Evolutionary conservation across 1,140 invertebrate species (phyloP).

Genomic region (Drosophila micromelanica): DNA sequence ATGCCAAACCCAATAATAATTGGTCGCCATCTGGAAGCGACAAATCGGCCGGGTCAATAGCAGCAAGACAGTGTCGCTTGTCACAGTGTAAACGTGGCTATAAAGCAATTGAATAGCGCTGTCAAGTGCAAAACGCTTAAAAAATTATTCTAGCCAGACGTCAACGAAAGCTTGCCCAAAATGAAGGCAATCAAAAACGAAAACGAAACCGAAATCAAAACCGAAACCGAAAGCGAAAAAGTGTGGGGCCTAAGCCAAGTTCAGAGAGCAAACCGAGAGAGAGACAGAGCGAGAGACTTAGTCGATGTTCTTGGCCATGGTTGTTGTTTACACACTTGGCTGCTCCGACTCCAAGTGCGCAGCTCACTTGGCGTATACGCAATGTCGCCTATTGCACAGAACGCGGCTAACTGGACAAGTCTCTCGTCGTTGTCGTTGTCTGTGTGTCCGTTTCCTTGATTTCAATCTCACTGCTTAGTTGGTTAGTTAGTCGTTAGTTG

Average conservation of each 20-base stretch:
- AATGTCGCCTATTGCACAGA: slow-evolving; percentile 75
- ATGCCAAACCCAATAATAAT: slow-evolving; percentile 33
- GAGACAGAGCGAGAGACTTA: slow-evolving; percentile 1
- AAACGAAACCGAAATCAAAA: slow-evolving; percentile 18
- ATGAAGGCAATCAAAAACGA: slow-evolving; percentile 59
- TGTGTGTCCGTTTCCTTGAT: slow-evolving; percentile 73
- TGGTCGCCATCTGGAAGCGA: slow-evolving; percentile 25
- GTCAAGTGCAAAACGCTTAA: slow-evolving; percentile 74
- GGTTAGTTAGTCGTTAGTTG: slow-evolving; percentile 26
- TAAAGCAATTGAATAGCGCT: slow-evolving; percentile 43
- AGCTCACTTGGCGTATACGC: slow-evolving; percentile 70
- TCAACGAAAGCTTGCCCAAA: slow-evolving; percentile 42
- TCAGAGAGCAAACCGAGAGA: slow-evolving; percentile 41
- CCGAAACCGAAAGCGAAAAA: slow-evolving; percentile 42
- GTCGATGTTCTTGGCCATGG: slow-evolving; percentile 77
- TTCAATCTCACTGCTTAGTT: slow-evolving; percentile 64
- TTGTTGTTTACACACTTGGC: slow-evolving; percentile 70
- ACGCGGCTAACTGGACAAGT: slow-evolving; percentile 51
- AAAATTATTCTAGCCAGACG: slow-evolving; percentile 59
- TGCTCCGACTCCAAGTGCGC: slow-evolving; percentile 43
- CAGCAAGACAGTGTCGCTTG: slow-evolving; percentile 35
- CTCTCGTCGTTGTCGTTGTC: slow-evolving; percentile 18
- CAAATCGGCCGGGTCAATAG: slow-evolving; percentile 44
- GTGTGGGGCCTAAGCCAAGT: slow-evolving; percentile 65
- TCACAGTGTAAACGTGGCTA: slow-evolving; percentile 42